phyloP scores from a whole-genome alignment of 2,113 vertebrate genomes.

The Dasyurus viverrinus region DNA sequence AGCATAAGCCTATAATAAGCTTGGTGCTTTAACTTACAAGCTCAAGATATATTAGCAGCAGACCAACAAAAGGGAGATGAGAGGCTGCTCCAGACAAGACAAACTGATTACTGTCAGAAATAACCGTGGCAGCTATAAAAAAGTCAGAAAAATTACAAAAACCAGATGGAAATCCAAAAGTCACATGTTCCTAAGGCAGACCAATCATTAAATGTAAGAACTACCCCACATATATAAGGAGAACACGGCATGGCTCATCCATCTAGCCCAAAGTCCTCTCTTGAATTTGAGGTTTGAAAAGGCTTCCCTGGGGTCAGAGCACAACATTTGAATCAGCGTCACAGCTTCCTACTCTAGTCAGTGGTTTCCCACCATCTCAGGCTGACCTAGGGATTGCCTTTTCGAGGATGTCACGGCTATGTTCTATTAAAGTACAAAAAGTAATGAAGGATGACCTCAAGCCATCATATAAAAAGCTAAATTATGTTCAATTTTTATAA shows the following conservation, averaged over 20 bases:
- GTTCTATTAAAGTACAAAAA: constrained; percentile 10
- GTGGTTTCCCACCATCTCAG: background rate
- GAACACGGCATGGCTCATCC: background rate
- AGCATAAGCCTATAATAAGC: background rate
- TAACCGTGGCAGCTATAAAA: background rate
- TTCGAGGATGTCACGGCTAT: background rate
- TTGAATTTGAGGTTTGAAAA: background rate
- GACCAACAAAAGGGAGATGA: constrained; percentile 56
- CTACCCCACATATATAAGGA: background rate
- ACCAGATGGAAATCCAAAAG: constrained; percentile 15
- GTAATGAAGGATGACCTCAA: background rate
- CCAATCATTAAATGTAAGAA: background rate
- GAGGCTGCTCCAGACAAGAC: constrained; percentile 16
- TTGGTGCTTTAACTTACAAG: constrained; percentile 27
- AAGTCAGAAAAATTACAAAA: constrained; percentile 11
- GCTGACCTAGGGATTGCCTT: background rate
- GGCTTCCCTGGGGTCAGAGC: background rate
- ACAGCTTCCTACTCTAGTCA: background rate
- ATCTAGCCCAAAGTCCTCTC: background rate
- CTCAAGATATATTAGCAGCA: constrained; percentile 67
- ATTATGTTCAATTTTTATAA: background rate
- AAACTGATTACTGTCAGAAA: constrained; percentile 34
- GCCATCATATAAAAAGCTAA: constrained; percentile 24
- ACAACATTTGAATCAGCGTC: background rate
- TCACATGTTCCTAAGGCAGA: background rate